Evolutionary conservation across 1,140 invertebrate genomes (phyloP), one percentile per base, ranked within the genome.

Genomic region (Heliconius hewitsoni): DNA sequence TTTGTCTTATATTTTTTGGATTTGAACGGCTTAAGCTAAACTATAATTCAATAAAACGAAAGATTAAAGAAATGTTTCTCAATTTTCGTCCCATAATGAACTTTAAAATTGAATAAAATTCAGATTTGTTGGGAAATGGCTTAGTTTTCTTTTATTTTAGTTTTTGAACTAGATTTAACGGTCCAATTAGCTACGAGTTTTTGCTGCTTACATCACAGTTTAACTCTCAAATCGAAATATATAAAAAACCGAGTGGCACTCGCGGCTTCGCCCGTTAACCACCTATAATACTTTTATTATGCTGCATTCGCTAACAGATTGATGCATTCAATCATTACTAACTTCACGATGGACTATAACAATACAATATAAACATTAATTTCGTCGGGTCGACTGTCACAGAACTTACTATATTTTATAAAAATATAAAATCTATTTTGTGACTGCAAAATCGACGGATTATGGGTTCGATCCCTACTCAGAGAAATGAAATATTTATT

Each of bases 101-200:
- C 9, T 66, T 66, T 66, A 30, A 66, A 66, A 66, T 66, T 66
- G 60, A 66, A 66, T 66, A 66, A 66, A 66, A 66, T 66, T 66
- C 23, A 30, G 60, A 66, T 66, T 66, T 66, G 23, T 66, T 27
- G 27, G 60, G 60, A 66, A 66, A 66, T 66, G 27, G 8, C 16
- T 66, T 30, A 66, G 11, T 66, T 66, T 66, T 27, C 9, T 23
- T 57, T 57, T 30, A 2, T 13, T 30, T 16, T 27, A 66, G 27
- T 30, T 66, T 66, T 30, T 16, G 27, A 30, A 66, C 60, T 66
- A 66, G 60, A 66, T 66, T 66, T 66, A 66, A 66, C 60, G 60
- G 60, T 66, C 60, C n/a, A 66, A 66, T 66, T 66, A 30, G 23
- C 27, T 30, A 66, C 27, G 8, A 30, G 11, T n/a, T 66, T 66